Base-by-base conservation (phyloP, 2,888 invertebrate genomes). In the Halictus ligatus region DNA sequence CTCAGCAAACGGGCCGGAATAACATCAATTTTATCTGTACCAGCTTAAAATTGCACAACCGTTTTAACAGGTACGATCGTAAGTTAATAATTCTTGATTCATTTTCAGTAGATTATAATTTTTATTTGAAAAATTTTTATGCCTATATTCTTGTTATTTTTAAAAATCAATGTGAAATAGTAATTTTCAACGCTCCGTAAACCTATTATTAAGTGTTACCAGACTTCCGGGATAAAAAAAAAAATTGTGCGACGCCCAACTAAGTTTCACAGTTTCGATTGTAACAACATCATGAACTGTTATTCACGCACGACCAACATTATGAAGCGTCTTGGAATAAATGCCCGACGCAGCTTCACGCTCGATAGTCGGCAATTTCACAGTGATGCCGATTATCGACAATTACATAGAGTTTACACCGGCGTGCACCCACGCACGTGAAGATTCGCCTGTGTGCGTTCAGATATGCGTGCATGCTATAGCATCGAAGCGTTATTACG, bases 401-500 rank as follows among this genome's bases (percentile, higher is more conserved):
- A 15, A 74, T 82, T 46, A 48, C 71, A 69, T 75, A n/a, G 29
- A 58, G 60, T 72, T 81, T 58, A 48, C 69, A 29, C n/a, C 25
- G 21, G 43, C 29, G 8, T 21, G 8, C 54, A 21, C 21, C 18
- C 78, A 46, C 46, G 21, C 29, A 15, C 67, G 25, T n/a, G 54
- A 46, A 72, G n/a, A 50, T 58, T 35, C 13, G 78, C 74, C 15
- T 67, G 75, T 69, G 21, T 35, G 79, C 58, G 50, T 64, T 7
- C 67, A 54, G 77, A 76, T 83, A 84, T 76, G 71, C 60, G 46
- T 43, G 35, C 29, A 58, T 58, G 74, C 54, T 74, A 75, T 77
- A 72, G 72, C 78, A 54, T 58, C 67, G 64, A 79, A 64, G 85
- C 71, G 75, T 80, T 80, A 85, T 87, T 82, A 80, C 86, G 73